Percentiles rank a stretch among this genome's conserved stretches.
phyloP scores from a whole-genome alignment of 2,888 invertebrate species.

The Ethmia dodecea region DNA sequence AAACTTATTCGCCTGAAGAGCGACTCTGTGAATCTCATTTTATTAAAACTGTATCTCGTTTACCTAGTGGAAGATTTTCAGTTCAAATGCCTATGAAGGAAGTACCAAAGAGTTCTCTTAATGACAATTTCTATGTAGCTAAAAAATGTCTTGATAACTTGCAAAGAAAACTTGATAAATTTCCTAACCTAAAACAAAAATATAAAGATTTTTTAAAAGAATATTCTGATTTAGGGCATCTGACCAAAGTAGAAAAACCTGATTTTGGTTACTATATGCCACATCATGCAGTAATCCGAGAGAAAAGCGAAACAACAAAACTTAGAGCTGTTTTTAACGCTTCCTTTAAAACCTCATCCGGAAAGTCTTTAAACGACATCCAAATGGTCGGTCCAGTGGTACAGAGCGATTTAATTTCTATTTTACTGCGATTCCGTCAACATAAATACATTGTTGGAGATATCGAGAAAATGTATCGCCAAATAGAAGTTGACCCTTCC shows the following conservation, averaged over 20 bases:
- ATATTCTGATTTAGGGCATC: constrained; percentile 6
- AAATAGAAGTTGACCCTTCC: constrained; percentile 7
- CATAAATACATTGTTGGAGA: constrained; percentile 18
- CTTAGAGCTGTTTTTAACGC: constrained; percentile 5
- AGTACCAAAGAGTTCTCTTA: constrained; percentile 9
- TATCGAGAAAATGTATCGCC: constrained; percentile 19
- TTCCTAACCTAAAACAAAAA: constrained; percentile 3
- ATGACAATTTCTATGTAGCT: constrained; percentile 9
- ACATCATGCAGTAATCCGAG: constrained; percentile 7
- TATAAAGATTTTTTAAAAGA: constrained; percentile 6
- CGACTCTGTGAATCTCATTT: constrained; percentile 17
- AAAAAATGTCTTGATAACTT: constrained; percentile 7
- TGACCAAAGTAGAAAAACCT: constrained; percentile 1
- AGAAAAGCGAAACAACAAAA: constrained; percentile 6
- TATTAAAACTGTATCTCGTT: constrained; percentile 10
- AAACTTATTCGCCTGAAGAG: constrained; percentile 11
- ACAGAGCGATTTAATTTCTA: constrained; percentile 19
- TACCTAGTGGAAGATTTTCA: constrained; percentile 15
- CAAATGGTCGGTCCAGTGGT: constrained; percentile 19
- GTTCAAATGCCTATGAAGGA: constrained; percentile 17
- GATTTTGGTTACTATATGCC: constrained; percentile 4
- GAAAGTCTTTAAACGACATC: constrained; percentile 17
- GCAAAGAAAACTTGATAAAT: constrained; percentile 10
- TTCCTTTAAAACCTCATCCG: not conserved
- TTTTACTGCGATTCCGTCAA: constrained; percentile 18